Evolutionary conservation across 2,888 invertebrate genomes (phyloP).

Genomic region (Gryllus longicercus): DNA sequence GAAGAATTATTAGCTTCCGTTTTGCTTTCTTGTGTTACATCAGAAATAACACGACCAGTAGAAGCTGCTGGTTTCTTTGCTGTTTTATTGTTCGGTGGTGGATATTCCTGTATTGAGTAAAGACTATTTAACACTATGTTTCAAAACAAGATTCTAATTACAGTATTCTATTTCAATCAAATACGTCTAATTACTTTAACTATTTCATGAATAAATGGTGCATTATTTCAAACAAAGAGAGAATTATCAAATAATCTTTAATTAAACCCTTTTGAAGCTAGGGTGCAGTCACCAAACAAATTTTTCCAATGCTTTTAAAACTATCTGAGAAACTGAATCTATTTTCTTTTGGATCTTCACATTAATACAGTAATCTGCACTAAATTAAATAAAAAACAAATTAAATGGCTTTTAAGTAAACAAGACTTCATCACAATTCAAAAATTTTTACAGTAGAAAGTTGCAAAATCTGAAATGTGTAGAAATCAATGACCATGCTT

Average conservation of each 20-base stretch:
- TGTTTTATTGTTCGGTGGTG: constrained; percentile 54
- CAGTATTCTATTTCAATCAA: too few species aligned
- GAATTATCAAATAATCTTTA: not conserved
- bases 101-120: constrained; percentile 54
- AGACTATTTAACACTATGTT: too few species aligned
- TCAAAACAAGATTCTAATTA: too few species aligned
- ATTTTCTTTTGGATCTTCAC: too few species aligned
- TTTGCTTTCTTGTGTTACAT: constrained; percentile 40
- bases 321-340: too few species aligned
- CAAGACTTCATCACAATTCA: constrained; percentile 27
- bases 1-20: constrained; percentile 43
- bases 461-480: too few species aligned
- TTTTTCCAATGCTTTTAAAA: too few species aligned
- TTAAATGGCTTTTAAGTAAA: constrained; percentile 23
- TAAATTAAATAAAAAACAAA: constrained; percentile 11
- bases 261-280: not conserved
- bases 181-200: too few species aligned
- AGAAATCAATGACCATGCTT: too few species aligned
- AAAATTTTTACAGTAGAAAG: too few species aligned
- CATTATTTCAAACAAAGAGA: not conserved
- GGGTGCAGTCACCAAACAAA: not conserved
- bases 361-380: not conserved
- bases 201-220: too few species aligned
- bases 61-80: constrained; percentile 41
- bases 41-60: constrained; percentile 46